Conservation (phyloP, 64 coral and sea anemone species). For the Pachyseris speciosa region DNA sequence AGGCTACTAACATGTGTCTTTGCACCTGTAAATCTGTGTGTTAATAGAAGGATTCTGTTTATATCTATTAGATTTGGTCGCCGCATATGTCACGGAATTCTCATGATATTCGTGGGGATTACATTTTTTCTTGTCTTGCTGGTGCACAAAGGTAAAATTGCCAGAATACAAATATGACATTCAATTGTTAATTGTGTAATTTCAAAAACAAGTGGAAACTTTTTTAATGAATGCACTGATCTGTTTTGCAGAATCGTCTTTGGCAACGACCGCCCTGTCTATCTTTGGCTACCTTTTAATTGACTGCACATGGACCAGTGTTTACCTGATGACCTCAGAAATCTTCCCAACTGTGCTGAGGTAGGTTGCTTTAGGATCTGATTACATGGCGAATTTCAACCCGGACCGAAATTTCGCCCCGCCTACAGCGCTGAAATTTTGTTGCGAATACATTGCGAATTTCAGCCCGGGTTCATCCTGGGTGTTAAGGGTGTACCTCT, state of each 20-base stretch:
- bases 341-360: slow-evolving; percentile 59
- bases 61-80: slow-evolving; percentile 50
- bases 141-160: slow-evolving; percentile 42
- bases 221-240: too few species aligned
- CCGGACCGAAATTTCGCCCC: too few species aligned
- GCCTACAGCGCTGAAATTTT: too few species aligned
- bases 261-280: slow-evolving; percentile 44
- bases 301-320: slow-evolving; percentile 51
- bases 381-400: background rate
- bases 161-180: too few species aligned
- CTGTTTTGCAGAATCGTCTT: slow-evolving; percentile 9
- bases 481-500: too few species aligned
- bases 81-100: slow-evolving; percentile 10
- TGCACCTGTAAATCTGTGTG: too few species aligned
- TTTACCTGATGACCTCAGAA: slow-evolving; percentile 54
- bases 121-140: slow-evolving; percentile 17
- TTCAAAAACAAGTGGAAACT: too few species aligned
- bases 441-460: too few species aligned
- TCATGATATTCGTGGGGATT: background rate
- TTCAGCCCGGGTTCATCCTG: too few species aligned
- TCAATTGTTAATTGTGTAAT: too few species aligned
- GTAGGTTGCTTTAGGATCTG: background rate
- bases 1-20: too few species aligned
- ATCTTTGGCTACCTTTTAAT: slow-evolving; percentile 44
- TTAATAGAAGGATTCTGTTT: background rate